Conservation (phyloP, 2,797 vertebrate species). For the Anguilla megastoma region DNA sequence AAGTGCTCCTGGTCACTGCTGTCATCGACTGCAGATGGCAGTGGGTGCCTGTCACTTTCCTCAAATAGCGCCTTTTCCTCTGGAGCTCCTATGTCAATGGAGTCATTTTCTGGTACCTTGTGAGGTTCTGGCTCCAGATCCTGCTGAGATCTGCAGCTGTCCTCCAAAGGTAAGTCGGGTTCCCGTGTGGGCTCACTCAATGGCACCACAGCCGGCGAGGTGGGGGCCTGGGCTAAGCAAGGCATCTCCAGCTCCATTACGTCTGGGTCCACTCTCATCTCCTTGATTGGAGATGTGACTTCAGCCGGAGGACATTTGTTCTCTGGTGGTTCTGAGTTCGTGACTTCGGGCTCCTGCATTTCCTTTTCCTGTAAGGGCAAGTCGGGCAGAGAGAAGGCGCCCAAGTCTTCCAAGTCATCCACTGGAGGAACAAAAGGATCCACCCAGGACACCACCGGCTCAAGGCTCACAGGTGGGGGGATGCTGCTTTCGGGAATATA, state of each 20-base stretch:
- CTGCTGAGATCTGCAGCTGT: constrained; percentile 51
- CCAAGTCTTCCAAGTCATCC: constrained; percentile 90
- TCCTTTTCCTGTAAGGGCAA: constrained; percentile 88
- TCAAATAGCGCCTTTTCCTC: constrained; percentile 64
- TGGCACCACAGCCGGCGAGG: constrained; percentile 48
- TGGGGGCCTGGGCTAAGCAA: constrained; percentile 57
- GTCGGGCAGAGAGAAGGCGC: constrained; percentile 90
- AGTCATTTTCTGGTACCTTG: constrained; percentile 65
- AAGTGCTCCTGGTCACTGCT: constrained; percentile 65
- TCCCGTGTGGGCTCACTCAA: constrained; percentile 63
- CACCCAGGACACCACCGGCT: constrained; percentile 85
- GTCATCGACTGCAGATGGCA: constrained; percentile 59
- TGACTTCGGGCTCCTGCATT: constrained; percentile 65
- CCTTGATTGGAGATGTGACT: constrained; percentile 59
- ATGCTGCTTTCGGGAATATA: constrained; percentile 72
- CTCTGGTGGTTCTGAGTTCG: constrained; percentile 71
- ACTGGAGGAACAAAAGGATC: constrained; percentile 83
- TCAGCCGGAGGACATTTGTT: constrained; percentile 62
- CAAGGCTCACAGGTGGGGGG: constrained; percentile 63
- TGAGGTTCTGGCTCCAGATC: constrained; percentile 69
- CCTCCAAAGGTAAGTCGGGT: constrained; percentile 49
- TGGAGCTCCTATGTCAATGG: constrained; percentile 47
- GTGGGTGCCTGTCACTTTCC: constrained; percentile 52
- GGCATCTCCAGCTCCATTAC: constrained; percentile 67
- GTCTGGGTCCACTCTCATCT: constrained; percentile 61